Conservation (phyloP, 2,888 invertebrate species). For the Latrodectus elegans region DNA sequence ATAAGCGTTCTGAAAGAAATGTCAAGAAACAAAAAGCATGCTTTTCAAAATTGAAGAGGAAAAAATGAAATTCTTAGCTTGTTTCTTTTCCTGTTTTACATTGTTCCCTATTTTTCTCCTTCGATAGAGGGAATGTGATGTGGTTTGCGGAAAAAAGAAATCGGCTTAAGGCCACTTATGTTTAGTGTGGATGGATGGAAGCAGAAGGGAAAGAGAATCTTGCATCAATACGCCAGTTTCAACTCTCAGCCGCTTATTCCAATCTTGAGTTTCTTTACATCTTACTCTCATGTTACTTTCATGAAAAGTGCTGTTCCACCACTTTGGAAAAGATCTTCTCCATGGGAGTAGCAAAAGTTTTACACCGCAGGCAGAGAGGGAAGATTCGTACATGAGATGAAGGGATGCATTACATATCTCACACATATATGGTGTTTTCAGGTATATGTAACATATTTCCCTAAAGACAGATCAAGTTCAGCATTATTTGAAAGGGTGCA, state of each 20-base stretch:
- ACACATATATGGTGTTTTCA: background rate
- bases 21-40: too few relatives aligned
- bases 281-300: background rate
- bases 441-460: constrained; percentile 1
- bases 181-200: background rate
- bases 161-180: constrained; percentile 49
- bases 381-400: background rate
- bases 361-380: background rate
- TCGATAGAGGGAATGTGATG: constrained; percentile 16
- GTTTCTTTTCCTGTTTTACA: constrained; percentile 28
- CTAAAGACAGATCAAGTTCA: background rate
- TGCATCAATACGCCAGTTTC: background rate
- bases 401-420: background rate
- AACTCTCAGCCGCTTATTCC: background rate
- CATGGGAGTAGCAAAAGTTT: background rate
- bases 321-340: constrained; percentile 2
- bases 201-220: background rate
- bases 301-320: background rate
- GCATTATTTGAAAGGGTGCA: background rate
- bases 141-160: background rate
- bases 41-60: too few relatives aligned
- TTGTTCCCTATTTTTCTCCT: constrained; percentile 21
- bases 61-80: constrained; percentile 5
- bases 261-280: background rate
- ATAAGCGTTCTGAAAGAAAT: too few relatives aligned